Conservation (phyloP, 1,140 invertebrate genomes). For the Theocolax elegans region DNA sequence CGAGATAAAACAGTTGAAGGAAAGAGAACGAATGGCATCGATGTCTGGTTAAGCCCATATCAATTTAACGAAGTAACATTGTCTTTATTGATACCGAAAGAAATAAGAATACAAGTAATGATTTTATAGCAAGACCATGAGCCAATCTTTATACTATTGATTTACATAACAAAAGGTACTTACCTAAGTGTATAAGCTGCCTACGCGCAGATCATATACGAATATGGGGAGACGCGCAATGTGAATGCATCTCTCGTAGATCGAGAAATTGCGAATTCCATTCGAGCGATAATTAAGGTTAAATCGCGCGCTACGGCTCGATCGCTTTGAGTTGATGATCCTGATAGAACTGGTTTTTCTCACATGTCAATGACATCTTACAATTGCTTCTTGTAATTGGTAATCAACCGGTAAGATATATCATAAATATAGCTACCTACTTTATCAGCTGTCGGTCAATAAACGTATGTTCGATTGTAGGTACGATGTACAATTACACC, state of each 20-base stretch:
- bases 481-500: too few species aligned
- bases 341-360: not conserved
- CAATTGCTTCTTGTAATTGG: too few species aligned
- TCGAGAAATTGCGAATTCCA: slow-evolving; percentile 15
- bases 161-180: slow-evolving; percentile 20
- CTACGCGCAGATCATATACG: not conserved
- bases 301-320: not conserved
- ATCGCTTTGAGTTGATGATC: not conserved
- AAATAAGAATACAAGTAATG: not conserved
- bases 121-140: not conserved
- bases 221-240: not conserved
- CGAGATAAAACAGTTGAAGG: too few species aligned
- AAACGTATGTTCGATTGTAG: too few species aligned
- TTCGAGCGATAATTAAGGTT: slow-evolving; percentile 10
- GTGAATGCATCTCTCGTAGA: slow-evolving; percentile 1
- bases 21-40: too few species aligned
- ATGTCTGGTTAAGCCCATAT: too few species aligned
- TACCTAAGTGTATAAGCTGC: not conserved
- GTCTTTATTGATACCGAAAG: too few species aligned
- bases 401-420: too few species aligned
- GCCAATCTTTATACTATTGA: not conserved
- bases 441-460: not conserved
- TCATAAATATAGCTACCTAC: not conserved
- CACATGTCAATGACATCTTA: not conserved
- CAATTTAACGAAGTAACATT: too few species aligned